phyloP scores from a whole-genome alignment of 2,888 invertebrate genomes.

The Nymphalis polychloros region DNA sequence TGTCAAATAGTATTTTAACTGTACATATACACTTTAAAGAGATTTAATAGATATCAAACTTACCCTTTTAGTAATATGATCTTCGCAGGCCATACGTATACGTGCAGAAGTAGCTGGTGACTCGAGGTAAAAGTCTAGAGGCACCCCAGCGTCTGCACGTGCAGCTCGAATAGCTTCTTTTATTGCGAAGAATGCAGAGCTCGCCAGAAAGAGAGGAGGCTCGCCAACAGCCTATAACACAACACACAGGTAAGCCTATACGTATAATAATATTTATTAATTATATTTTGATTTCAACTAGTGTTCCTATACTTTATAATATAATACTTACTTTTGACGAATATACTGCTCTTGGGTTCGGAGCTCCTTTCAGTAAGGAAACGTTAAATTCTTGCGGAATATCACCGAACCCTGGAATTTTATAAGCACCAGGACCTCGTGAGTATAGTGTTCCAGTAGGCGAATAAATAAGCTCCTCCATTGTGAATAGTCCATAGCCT shows the following conservation, averaged over 20 bases:
- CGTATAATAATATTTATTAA: neutral
- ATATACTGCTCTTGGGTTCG: slow-evolving; percentile 95
- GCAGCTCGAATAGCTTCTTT: slow-evolving; percentile 92
- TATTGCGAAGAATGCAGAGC: slow-evolving; percentile 94
- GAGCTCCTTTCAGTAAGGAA: slow-evolving; percentile 92
- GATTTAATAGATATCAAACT: neutral
- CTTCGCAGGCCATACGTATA: slow-evolving; percentile 94
- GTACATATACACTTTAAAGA: neutral
- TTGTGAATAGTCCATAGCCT: slow-evolving; percentile 94
- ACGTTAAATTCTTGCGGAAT: slow-evolving; percentile 97
- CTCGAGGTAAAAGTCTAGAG: slow-evolving; percentile 84
- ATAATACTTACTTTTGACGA: slow-evolving; percentile 91
- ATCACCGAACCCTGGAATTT: slow-evolving; percentile 95
- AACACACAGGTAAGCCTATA: neutral
- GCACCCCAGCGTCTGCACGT: slow-evolving; percentile 85
- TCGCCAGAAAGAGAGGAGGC: slow-evolving; percentile 94
- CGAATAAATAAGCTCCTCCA: slow-evolving; percentile 94
- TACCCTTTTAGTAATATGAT: slow-evolving; percentile 90
- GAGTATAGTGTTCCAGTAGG: slow-evolving; percentile 91
- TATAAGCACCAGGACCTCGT: slow-evolving; percentile 95
- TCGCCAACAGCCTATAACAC: slow-evolving; percentile 93
- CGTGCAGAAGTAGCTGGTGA: slow-evolving; percentile 94
- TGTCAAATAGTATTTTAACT: too few relatives aligned
- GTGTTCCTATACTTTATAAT: neutral
- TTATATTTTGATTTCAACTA: too few relatives aligned